phyloP scores from a whole-genome alignment of 2,113 vertebrate genomes.

The Nycticorax nycticorax region DNA sequence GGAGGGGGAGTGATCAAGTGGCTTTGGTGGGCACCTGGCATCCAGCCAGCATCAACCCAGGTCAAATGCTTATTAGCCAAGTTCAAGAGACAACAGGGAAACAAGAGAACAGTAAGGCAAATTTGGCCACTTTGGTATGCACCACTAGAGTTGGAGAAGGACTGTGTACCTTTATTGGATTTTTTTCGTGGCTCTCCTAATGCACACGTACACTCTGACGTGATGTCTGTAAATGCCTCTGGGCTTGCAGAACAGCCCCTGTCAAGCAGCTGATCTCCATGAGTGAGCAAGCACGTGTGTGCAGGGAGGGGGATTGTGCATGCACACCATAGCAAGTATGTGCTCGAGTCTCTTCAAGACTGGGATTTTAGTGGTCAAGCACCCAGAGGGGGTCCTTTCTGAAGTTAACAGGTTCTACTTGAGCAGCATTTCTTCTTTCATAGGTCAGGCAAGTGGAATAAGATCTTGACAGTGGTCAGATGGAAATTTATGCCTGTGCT shows the following conservation, averaged over 20 bases:
- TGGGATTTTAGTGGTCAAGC: not conserved
- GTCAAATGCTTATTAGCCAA: not conserved
- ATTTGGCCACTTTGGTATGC: not conserved
- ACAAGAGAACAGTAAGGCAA: not conserved
- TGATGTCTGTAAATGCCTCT: not conserved
- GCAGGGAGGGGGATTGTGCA: not conserved
- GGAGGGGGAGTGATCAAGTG: not conserved
- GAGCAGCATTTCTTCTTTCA: not conserved
- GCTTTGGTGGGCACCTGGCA: not conserved
- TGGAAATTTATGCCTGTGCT: not conserved
- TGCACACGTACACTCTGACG: fast-evolving
- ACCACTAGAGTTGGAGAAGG: not conserved
- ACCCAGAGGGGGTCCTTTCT: not conserved
- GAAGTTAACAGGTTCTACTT: not conserved
- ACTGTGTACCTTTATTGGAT: not conserved
- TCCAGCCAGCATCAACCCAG: not conserved
- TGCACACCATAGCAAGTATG: not conserved
- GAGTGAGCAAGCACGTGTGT: not conserved
- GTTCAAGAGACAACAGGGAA: not conserved
- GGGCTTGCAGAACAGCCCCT: not conserved
- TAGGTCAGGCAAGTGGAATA: not conserved
- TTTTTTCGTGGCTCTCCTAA: not conserved
- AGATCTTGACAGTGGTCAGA: not conserved
- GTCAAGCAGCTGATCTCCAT: not conserved
- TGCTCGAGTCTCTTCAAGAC: not conserved